Percentiles rank a stretch among this genome's conserved stretches.
Conservation (phyloP, 2,113 vertebrate genomes). For the Hemiscyllium ocellatum region DNA sequence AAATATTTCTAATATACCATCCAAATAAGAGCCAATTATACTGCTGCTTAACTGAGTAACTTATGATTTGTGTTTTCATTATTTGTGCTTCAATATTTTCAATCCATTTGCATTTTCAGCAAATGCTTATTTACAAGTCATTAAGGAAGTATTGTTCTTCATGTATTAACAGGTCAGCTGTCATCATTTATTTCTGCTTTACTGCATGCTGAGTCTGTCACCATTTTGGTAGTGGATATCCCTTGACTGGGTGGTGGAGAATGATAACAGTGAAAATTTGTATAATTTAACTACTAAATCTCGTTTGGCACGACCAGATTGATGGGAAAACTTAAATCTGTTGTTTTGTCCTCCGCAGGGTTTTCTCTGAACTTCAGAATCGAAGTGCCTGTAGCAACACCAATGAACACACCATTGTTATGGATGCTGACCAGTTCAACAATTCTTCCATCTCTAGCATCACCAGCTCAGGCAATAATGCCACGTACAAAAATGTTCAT, state of each 20-base stretch:
- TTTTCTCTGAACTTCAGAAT: not conserved
- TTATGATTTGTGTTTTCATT: not conserved
- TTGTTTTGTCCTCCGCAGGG: not conserved
- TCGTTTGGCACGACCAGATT: not conserved
- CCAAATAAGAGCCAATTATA: not conserved
- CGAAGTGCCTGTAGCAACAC: not conserved
- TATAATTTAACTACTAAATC: not conserved
- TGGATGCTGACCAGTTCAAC: not conserved
- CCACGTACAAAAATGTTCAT: not conserved
- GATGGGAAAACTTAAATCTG: not conserved
- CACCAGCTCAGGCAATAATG: not conserved
- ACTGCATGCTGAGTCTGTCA: not conserved
- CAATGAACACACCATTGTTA: not conserved
- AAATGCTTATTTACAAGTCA: slow-evolving; percentile 27
- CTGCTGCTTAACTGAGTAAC: not conserved
- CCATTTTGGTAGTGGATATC: not conserved
- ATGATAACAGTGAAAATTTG: not conserved
- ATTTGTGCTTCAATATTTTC: too few species aligned
- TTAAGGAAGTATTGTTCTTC: not conserved
- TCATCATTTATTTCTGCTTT: not conserved
- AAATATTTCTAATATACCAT: not conserved
- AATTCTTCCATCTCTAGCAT: not conserved
- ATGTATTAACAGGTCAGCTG: not conserved
- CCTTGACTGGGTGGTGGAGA: not conserved
- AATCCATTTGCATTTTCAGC: not conserved